Conservation (phyloP, 2,888 invertebrate species). For the Xestia rhomboidea region DNA sequence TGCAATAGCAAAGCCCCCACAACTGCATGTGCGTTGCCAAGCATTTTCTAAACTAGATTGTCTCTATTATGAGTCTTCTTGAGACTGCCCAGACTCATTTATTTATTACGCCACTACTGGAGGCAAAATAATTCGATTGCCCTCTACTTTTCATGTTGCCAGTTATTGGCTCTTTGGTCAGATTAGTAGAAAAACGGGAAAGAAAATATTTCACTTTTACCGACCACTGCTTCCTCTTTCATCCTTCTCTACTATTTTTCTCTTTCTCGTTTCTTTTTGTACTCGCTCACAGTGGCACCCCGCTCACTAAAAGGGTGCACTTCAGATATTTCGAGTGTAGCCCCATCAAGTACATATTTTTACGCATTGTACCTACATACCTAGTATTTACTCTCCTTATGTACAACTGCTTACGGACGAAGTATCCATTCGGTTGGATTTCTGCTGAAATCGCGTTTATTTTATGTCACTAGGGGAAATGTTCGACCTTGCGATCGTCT, state of each 20-base stretch:
- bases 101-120: not conserved
- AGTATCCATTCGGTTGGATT: slow-evolving; percentile 23
- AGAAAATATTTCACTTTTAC: too few species aligned
- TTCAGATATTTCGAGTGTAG: slow-evolving; percentile 54
- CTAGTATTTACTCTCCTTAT: slow-evolving; percentile 37
- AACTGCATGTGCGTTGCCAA: not conserved
- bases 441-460: slow-evolving; percentile 22
- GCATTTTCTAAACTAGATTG: not conserved
- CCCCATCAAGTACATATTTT: slow-evolving; percentile 55
- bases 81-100: not conserved
- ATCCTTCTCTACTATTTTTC: not conserved
- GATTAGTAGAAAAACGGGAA: not conserved
- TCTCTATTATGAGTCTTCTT: not conserved
- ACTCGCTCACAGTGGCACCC: slow-evolving; percentile 28
- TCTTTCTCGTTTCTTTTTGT: not conserved
- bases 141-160: not conserved
- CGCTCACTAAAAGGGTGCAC: slow-evolving; percentile 66
- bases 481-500: not conserved
- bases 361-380: slow-evolving; percentile 22
- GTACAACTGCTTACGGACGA: slow-evolving; percentile 10
- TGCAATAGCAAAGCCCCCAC: not conserved
- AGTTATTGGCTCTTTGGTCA: not conserved
- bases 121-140: not conserved
- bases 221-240: not conserved
- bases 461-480: slow-evolving; percentile 26